Conservation (phyloP, 2,797 vertebrate species). For the Xenops minutus region DNA sequence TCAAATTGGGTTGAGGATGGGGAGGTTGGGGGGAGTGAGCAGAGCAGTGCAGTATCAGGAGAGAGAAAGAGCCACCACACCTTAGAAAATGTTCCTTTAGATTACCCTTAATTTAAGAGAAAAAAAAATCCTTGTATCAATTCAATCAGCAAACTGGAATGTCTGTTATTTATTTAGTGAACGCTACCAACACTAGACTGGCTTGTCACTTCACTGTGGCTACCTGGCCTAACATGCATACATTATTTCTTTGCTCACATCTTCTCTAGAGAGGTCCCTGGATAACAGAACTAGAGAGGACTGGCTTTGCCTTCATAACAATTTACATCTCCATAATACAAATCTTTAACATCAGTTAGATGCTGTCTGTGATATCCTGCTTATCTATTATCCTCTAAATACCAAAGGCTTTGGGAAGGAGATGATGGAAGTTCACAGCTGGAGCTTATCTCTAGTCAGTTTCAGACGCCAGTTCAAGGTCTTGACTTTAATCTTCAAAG, state of each 20-base stretch:
- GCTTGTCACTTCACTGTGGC: neutral
- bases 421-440: neutral
- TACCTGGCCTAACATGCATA: neutral
- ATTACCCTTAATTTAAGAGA: neutral
- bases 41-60: neutral
- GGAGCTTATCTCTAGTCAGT: constrained; percentile 19
- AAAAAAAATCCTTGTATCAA: neutral
- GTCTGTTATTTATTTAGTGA: neutral
- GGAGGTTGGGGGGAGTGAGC: neutral
- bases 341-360: neutral
- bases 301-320: neutral
- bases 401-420: constrained; percentile 4
- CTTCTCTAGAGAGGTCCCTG: neutral
- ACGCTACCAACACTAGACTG: neutral
- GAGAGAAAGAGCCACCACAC: neutral
- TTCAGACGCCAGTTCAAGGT: constrained; percentile 45
- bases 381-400: constrained; percentile 33
- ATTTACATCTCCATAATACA: neutral
- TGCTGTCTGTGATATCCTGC: neutral
- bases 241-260: neutral
- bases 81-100: neutral
- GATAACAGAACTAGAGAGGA: neutral
- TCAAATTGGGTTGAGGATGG: fast-evolving
- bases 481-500: constrained; percentile 63
- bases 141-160: neutral